Base-by-base conservation (phyloP, 2,797 vertebrate species). In the Acanthiza pusilla region DNA sequence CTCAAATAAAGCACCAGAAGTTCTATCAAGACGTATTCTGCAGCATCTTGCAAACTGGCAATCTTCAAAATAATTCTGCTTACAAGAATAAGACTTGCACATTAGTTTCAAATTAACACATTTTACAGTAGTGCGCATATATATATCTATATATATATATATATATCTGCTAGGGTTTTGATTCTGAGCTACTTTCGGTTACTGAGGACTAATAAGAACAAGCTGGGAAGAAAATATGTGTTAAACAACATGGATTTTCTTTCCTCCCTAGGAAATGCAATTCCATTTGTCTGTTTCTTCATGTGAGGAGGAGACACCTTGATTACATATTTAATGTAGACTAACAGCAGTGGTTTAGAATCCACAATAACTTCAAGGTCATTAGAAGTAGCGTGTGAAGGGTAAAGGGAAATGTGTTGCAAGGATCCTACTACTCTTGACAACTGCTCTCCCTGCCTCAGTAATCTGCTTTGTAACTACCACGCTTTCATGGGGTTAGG, bases 361-460 rank as follows among this genome's bases (percentile, higher is more conserved):
- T 97, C 79, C 93, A 91, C 91, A 93, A 70, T 97, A 96, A 92
- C 92, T 97, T 97, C 96, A 98, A 98, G 97, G 96, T 97, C 96
- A 86, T 94, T 79, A 92, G 88, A 93, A 97, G 93, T 83, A 93
- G 73, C 1, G 13, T 81, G 91, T 94, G 95, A 96, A 95, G 96
- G 93, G 94, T 93, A 94, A 97, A 96, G 76, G 95, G 81, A 95
- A 79, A 87, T 51, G n/a, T 6, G 5, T 79, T 92, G 71, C 92
- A 91, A 96, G 84, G 88, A 76, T 96, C 93, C 73, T 83, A 50
- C 73, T 93, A 48, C 73, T 96, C 92, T 83, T 96, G 95, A 91
- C 92, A 89, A 63, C 57, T 51, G 61, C 84, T 82, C 30, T 85
- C 54, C 96, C 85, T 93, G 63, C 30, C 34, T 96, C 87, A 92